Evolutionary conservation across 1,140 invertebrate genomes (phyloP), one percentile per base, ranked within the genome.

Genomic region (Agrilus planipennis): DNA sequence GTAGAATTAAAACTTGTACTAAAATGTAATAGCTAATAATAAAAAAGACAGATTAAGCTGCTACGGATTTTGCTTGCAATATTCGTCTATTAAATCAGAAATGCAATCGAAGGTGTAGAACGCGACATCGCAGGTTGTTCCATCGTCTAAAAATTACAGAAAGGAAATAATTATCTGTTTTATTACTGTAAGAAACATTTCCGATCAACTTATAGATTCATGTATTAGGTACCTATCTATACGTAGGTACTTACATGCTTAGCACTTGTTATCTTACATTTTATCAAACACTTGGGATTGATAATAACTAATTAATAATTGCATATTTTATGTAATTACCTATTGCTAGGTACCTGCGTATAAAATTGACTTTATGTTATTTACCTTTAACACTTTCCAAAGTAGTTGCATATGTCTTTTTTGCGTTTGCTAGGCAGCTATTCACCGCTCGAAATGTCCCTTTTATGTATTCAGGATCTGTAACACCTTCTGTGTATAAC

Each of bases 81-180:
- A 78, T 41, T 74, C 72, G 19, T 72, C 76, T 42, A 81, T 78
- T 54, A 75, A 69, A 57, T 79, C 76, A 9, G 77, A 79, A 44
- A 81, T 76, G 51, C 78, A 81, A 51, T 80, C 76, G 58, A 81
- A 81, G 34, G 79, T 74, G 58, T 80, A 74, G 56, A 79, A 81
- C 2, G 78, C 77, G 21, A 81, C 63, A 50, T 80, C 76, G 52
- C 78, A 81, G 43, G 74, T 75, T 48, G 73, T 72, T 3, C 75
- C 75, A 50, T 70, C 69, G 57, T 75, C 75, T 77, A 62, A 41
- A 72, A 54, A n/a, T n/a, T 29, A 45, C 15, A 41, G 42, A 40
- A 46, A 39, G 43, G 50, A 36, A 42, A 20, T 18, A 16, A 29
- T 43, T 19, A 25, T 22, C 11, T 28, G 36, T 36, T n/a, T 34